Conservation (phyloP, 2,113 vertebrate genomes). For the Ciconia boyciana region DNA sequence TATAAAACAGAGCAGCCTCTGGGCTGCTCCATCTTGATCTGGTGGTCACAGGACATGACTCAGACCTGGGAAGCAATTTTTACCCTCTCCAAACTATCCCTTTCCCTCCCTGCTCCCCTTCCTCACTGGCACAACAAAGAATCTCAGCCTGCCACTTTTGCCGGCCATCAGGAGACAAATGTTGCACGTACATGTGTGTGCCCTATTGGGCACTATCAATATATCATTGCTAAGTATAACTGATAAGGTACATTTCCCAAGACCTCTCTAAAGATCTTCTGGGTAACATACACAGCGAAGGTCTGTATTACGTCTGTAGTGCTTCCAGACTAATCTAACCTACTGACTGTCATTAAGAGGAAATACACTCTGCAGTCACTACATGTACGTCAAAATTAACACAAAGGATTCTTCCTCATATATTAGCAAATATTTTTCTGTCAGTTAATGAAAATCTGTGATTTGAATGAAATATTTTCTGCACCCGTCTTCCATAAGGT, state of each 20-base stretch:
- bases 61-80: background rate
- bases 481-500: background rate
- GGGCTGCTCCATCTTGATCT: background rate
- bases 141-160: background rate
- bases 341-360: background rate
- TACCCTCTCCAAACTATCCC: background rate
- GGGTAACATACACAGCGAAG: background rate
- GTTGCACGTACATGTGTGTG: accelerated
- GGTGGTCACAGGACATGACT: background rate
- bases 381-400: background rate
- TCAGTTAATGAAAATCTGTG: background rate
- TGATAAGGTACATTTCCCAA: background rate
- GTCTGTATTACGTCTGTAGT: background rate
- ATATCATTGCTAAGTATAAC: background rate
- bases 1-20: background rate
- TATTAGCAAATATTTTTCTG: background rate
- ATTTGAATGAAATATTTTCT: background rate
- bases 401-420: background rate
- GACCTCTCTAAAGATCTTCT: background rate
- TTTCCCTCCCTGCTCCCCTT: background rate
- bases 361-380: background rate
- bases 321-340: background rate
- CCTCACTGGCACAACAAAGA: background rate
- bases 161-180: background rate
- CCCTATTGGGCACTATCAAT: background rate